These are phyloP conservation scores for Hiodon tergisus DNA, from an alignment of 2,113 vertebrate genomes.

Conservation along the genomic window DNA sequence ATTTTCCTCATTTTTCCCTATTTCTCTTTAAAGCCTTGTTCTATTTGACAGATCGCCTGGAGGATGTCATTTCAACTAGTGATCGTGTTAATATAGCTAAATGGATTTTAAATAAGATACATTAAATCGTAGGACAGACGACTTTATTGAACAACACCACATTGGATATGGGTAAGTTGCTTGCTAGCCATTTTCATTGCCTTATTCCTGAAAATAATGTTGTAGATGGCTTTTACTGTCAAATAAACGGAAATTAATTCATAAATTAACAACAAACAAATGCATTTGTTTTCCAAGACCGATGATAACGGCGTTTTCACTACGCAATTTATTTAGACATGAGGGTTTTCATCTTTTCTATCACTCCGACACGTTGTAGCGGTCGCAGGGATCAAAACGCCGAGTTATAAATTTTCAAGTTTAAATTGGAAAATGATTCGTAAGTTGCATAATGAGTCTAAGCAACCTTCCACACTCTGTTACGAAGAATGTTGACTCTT, in stretches of 20 bases:
- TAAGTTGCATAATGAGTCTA: neutral
- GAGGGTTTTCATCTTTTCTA: neutral
- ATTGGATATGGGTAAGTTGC: conserved; percentile 72
- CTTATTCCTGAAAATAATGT: conserved; percentile 10
- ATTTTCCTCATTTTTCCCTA: conserved; percentile 59
- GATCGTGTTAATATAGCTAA: conserved; percentile 57
- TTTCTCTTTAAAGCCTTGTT: conserved; percentile 52
- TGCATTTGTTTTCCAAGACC: neutral
- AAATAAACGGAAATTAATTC: neutral
- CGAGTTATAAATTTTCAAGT: conserved; percentile 15
- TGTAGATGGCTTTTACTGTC: conserved; percentile 4
- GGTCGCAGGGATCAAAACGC: neutral
- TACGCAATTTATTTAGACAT: neutral
- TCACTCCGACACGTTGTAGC: neutral
- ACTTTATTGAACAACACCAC: conserved; percentile 53
- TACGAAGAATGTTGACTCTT: too few species aligned
- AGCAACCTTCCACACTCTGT: neutral
- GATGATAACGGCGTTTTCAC: neutral
- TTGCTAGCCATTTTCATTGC: conserved; percentile 27
- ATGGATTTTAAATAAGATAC: conserved; percentile 70
- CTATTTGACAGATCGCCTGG: conserved; percentile 64
- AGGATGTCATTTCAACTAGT: conserved; percentile 61
- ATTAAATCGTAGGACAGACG: conserved; percentile 51
- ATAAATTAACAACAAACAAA: conserved; percentile 2
- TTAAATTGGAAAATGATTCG: conserved; percentile 10